Evolutionary conservation across 2,797 vertebrate genomes (phyloP), one percentile per base, ranked within the genome.

Genomic region (Serranus cabrilla): DNA sequence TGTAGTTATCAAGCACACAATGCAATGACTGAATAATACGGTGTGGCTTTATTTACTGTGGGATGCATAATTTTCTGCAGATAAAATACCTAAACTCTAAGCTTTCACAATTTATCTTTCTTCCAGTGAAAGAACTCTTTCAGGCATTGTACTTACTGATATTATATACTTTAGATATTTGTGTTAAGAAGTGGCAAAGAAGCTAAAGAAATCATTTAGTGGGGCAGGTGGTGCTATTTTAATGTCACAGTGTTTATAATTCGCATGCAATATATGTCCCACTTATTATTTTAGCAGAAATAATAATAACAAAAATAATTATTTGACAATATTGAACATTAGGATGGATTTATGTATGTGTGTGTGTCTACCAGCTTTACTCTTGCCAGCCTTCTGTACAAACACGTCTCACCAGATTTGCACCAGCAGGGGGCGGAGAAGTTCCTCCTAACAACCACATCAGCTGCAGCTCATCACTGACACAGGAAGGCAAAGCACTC

Each of bases 381-480:
- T 18, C 39, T 27, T 23, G 39, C 40, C 61, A 10, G 23, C 4
- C 45, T 39, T 12, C 42, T 7, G 11, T 1, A 58, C 18, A 17
- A n/a, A 20, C 9, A 16, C 0, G 1, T 18, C 40, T 27, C 47
- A 27, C 17, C 43, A n/a, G 2, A 17, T 14, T 7, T 61, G 51
- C 17, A 67, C 81, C 89, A 76, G 82, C 51, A 80, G 88, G 34
- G 21, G 83, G 73, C 88, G 88, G 81, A 76, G 0, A 37, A 21
- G 61, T 14, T 67, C 74, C 47, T 82, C 51, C 5, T 57, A 40
- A 40, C 39, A 60, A 37, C 13, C 12, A 50, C 18, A n/a, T 39
- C 12, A 58, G 17, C 6, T 47, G 18, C 31, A 55, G 27, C 23
- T 56, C 11, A 20, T 47, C 40, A 27, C n/a, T 68, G 39, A 51